A percentile compares a stretch with the other conserved stretches of the same genome.
Conservation (phyloP, 2,888 invertebrate species). For the Antheraea assamensis region DNA sequence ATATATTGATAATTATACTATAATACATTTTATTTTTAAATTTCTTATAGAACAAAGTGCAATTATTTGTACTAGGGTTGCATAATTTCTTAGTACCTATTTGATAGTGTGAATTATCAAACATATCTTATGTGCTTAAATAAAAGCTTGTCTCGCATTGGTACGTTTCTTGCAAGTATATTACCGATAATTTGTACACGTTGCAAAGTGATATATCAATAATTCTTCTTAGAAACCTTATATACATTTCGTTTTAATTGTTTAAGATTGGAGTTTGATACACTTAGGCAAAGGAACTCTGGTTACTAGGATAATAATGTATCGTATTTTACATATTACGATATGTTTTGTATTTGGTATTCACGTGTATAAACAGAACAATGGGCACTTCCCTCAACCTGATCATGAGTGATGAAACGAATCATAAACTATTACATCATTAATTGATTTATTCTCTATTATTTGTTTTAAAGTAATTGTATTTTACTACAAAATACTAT, state of each 20-base stretch:
- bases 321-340: background rate
- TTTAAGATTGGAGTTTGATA: background rate
- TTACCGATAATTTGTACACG: background rate
- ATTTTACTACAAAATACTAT: too few relatives aligned
- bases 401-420: conserved; percentile 3
- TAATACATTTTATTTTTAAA: background rate
- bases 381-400: background rate
- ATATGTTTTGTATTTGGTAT: conserved; percentile 1
- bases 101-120: background rate
- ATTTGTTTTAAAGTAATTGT: too few relatives aligned
- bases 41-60: background rate
- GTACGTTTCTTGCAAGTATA: background rate
- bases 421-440: background rate
- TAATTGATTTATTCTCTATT: too few relatives aligned
- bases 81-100: background rate
- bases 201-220: background rate
- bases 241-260: background rate
- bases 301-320: background rate
- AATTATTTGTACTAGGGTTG: background rate
- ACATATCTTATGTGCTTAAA: background rate
- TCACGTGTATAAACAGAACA: background rate
- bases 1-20: background rate
- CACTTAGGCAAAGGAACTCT: background rate
- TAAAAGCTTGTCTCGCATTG: conserved; percentile 5
- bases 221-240: background rate